Conservation (phyloP, 2,888 invertebrate species). For the Ernsta delagoae region DNA sequence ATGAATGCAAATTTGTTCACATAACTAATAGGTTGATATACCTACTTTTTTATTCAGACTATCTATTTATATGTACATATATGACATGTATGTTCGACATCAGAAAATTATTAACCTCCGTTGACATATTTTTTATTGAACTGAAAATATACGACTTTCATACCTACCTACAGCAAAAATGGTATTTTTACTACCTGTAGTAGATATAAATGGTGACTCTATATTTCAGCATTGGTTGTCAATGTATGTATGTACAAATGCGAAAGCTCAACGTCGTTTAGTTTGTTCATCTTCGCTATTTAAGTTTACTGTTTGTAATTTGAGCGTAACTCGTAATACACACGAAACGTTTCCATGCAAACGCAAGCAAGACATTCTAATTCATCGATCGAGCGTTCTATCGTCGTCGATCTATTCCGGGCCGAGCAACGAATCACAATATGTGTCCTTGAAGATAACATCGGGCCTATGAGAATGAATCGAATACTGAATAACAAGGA, state of each 20-base stretch:
- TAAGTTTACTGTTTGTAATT: slow-evolving; percentile 39
- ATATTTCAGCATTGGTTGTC: neutral
- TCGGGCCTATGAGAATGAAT: slow-evolving; percentile 59
- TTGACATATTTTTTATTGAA: neutral
- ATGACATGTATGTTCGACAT: no score
- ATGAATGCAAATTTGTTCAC: no score
- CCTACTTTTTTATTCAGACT: no score
- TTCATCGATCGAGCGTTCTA: slow-evolving; percentile 65
- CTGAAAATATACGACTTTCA: neutral
- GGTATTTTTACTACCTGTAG: neutral
- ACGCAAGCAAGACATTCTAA: slow-evolving; percentile 58
- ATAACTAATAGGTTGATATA: no score
- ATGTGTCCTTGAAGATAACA: slow-evolving; percentile 76
- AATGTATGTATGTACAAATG: neutral
- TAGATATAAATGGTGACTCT: no score
- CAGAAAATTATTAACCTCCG: no score
- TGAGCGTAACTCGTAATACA: slow-evolving; percentile 53
- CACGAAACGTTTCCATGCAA: slow-evolving; percentile 63
- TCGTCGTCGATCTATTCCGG: slow-evolving; percentile 76
- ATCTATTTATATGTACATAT: no score
- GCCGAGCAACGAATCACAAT: slow-evolving; percentile 73
- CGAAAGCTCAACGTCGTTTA: slow-evolving; percentile 20
- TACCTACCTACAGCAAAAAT: no score
- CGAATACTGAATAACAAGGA: slow-evolving; percentile 73
- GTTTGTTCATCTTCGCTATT: slow-evolving; percentile 20